Base-by-base conservation (phyloP, 2,797 vertebrate genomes). In the Crax fasciolata region DNA sequence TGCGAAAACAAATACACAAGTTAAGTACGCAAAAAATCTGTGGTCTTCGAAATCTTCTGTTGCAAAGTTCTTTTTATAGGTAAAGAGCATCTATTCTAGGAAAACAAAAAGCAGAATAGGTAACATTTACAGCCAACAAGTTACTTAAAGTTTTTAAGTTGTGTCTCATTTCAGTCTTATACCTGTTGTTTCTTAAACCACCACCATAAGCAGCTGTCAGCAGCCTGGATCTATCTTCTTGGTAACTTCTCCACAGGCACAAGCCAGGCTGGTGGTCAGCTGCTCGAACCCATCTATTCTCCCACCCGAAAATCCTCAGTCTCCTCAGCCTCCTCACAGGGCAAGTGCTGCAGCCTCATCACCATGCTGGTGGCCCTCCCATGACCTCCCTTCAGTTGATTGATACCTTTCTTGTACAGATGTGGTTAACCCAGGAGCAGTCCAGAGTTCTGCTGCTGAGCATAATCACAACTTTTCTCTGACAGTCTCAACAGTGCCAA, bases 1-100 rank as follows among this genome's bases (percentile, higher is more conserved):
- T 86, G 62, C 17, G n/a, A 86, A 94, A 79, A 77, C 16, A 89
- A 85, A 28, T 61, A 74, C 57, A 85, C 52, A 25, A 27, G 23
- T 49, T 72, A 94, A 73, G 67, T 97, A 98, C 21, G 96, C 43
- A 95, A 94, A 82, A 87, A 94, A 92, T 95, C 14, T 59, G 84
- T 80, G 5, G 61, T 51, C 49, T 71, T 61, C 30, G 82, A 95
- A 95, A 94, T 79, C 70, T 93, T 46, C 41, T 93, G 59, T 83
- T 71, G 52, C 43, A 96, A 93, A 96, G 91, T 89, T 86, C 13
- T 70, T 93, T 94, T 96, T 48, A 2, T n/a, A 94, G 70, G 51
- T 81, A 92, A 67, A 66, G 55, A 85, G 32, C 79, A 82, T 16
- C 71, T 80, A 39, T 79, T 38, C 46, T 30, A 86, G 54, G 52